Percentiles rank a stretch among this genome's conserved stretches.
phyloP scores from a whole-genome alignment of 2,797 vertebrate genomes.

The Bryconaethiops microstoma region DNA sequence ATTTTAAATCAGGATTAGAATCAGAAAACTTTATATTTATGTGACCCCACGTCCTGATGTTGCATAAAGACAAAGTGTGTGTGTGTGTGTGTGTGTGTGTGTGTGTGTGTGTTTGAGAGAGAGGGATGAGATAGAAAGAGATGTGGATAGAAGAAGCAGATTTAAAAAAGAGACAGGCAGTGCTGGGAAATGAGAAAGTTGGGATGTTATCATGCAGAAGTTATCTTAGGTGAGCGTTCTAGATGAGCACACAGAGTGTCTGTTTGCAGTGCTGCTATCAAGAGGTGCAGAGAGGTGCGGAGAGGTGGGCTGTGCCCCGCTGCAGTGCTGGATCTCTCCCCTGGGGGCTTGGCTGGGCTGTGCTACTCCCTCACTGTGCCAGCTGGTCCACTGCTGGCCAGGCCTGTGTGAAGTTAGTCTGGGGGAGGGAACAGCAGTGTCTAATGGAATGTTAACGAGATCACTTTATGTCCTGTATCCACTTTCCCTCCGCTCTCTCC shows the following conservation, averaged over 20 bases:
- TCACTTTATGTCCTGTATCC: slow-evolving; percentile 73
- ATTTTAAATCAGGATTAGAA: too few relatives aligned
- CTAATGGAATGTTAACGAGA: slow-evolving; percentile 83
- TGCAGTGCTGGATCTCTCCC: slow-evolving; percentile 32
- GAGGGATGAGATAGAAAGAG: neutral
- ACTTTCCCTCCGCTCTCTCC: slow-evolving; percentile 50
- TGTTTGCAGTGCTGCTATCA: slow-evolving; percentile 50
- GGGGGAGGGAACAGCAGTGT: slow-evolving; percentile 63
- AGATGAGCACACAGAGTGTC: neutral
- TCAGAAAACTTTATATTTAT: too few relatives aligned
- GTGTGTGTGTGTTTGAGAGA: too few relatives aligned
- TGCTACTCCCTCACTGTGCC: slow-evolving; percentile 42
- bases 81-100: neutral
- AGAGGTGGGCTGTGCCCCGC: slow-evolving; percentile 40
- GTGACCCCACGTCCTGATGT: too few relatives aligned
- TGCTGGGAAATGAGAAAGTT: neutral
- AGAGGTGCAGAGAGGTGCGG: slow-evolving; percentile 33
- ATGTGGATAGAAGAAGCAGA: neutral
- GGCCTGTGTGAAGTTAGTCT: slow-evolving; percentile 59
- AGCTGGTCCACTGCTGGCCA: slow-evolving; percentile 57
- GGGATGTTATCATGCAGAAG: neutral
- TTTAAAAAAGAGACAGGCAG: neutral
- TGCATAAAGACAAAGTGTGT: too few relatives aligned
- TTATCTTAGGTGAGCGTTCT: slow-evolving; percentile 3
- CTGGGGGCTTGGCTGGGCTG: slow-evolving; percentile 22